A percentile compares a stretch with the other conserved stretches of the same genome.
Evolutionary conservation across 2,797 vertebrate species (phyloP).

Genomic region (Halcyon smyrnensis): DNA sequence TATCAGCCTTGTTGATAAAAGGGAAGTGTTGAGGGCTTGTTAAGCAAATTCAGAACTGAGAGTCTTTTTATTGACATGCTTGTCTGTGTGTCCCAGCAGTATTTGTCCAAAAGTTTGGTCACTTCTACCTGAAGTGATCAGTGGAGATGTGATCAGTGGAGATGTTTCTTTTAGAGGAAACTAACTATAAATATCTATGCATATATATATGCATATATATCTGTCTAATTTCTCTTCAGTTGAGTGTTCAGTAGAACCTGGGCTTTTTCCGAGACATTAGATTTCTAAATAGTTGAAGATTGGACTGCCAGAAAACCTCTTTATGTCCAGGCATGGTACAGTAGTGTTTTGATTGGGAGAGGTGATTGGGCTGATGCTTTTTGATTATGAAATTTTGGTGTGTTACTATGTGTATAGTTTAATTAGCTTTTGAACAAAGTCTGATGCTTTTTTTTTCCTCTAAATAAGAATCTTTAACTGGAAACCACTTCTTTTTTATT

Average conservation of each 20-base stretch:
- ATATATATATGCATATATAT: too few species aligned
- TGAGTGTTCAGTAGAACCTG: background rate
- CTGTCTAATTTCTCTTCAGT: background rate
- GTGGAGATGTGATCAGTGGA: background rate
- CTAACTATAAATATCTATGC: background rate
- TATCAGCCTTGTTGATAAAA: background rate
- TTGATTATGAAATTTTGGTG: background rate
- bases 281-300: background rate
- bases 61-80: background rate
- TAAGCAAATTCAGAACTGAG: background rate
- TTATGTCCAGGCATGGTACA: background rate
- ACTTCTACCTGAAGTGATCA: background rate
- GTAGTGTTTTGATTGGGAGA: conserved; percentile 22
- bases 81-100: background rate
- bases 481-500: background rate
- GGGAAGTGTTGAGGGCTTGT: background rate
- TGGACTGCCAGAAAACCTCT: background rate
- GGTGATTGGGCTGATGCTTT: background rate
- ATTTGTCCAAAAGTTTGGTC: background rate
- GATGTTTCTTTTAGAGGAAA: background rate
- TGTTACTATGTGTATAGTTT: background rate
- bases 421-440: background rate
- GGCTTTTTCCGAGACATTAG: background rate
- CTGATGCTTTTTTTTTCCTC: background rate
- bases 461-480: background rate